Base-by-base conservation (phyloP, 2,113 vertebrate genomes). In the Syngnathus scovelli region DNA sequence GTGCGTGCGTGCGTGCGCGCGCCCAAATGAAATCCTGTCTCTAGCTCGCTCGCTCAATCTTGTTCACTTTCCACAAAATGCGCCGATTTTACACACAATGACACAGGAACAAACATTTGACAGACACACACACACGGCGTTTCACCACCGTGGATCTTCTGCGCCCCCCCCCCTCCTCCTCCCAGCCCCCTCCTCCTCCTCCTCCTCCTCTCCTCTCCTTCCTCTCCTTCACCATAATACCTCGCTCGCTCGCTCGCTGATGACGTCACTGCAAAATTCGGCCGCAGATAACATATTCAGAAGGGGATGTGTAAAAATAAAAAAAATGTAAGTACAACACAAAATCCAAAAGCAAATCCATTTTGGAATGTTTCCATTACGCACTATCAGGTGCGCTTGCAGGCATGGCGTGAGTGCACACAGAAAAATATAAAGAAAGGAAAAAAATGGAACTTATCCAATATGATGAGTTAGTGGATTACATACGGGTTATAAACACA, bases 221-320 rank as follows among this genome's bases (percentile, higher is more conserved):
- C 36, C 58, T 38, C 55, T 43, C 11, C 33, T 54, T 48, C 44
- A 38, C 51, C 69, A 8, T 21, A 3, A 73, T 80, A 72, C 19
- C 60, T 60, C 80, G 41, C 80, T 78, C 80, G 58, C 72, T 52
- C 55, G 52, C 80, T 78, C 80, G 58, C 72, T 52, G 59, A 49
- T 78, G 76, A 88, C 87, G 88, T 90, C 85, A 89, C 63, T 48
- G 70, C 54, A 71, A 46, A 12, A 1, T 13, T 46, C 41, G 10
- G 41, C 1, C 10, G 11, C 41, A 12, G 41, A 43, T 12, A 9
- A 12, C 41, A 43, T 43, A 27, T 43, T 12, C 41, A 12, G 41
- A 43, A 43, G 41, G 4, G 41, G 41, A 43, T 43, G 9, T 54
- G n/a, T 23, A 3, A 11, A 55, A 27, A 12, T 13, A 23, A 4